Conservation (phyloP, 1,140 invertebrate genomes). For the Lordiphosa stackelbergi region DNA sequence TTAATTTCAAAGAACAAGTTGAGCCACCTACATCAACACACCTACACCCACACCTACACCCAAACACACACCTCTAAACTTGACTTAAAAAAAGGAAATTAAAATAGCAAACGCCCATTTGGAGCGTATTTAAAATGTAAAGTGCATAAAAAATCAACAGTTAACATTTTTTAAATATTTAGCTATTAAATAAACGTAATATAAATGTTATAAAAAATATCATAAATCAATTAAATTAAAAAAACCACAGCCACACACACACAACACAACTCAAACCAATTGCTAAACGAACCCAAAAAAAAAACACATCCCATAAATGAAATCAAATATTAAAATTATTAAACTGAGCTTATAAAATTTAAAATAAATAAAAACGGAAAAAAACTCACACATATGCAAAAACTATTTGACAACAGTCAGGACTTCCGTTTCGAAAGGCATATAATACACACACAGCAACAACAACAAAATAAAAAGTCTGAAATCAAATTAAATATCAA, state of each 20-base stretch:
- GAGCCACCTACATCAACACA: not conserved
- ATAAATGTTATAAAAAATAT: conserved; percentile 77
- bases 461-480: conserved; percentile 54
- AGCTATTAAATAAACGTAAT: conserved; percentile 78
- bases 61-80: conserved; percentile 16
- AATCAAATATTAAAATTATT: conserved; percentile 68
- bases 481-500: conserved; percentile 46
- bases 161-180: conserved; percentile 80
- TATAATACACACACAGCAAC: conserved; percentile 21
- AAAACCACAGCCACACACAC: conserved; percentile 23
- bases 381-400: conserved; percentile 25
- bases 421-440: conserved; percentile 62
- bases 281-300: conserved; percentile 27
- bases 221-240: conserved; percentile 56
- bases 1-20: not conserved
- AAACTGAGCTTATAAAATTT: conserved; percentile 74
- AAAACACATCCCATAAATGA: conserved; percentile 40
- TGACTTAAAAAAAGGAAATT: conserved; percentile 29
- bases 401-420: conserved; percentile 63
- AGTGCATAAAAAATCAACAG: conserved; percentile 78
- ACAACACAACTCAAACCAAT: conserved; percentile 18
- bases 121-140: conserved; percentile 66
- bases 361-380: conserved; percentile 28
- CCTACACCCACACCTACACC: conserved; percentile 7
- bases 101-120: conserved; percentile 57